Base-by-base conservation (phyloP, 1,140 invertebrate genomes). In the Pentalonia nigronervosa region DNA sequence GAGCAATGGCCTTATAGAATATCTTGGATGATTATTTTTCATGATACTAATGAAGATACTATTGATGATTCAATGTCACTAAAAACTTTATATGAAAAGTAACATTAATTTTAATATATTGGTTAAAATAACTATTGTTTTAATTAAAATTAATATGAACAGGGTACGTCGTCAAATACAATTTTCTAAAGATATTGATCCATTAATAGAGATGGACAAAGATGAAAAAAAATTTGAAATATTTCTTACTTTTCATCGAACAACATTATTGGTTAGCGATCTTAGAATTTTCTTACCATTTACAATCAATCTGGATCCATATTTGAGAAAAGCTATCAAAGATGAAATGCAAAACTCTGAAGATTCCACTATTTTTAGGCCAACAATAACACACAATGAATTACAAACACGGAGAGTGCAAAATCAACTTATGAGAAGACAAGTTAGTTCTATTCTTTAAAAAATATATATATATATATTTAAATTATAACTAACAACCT, bases 1-100 rank as follows among this genome's bases (percentile, higher is more conserved):
- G 99, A 99, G 95, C 99, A 99, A 95, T 99, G 99, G 99, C 99
- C 99, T 1, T 98, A 99, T 95, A 96, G 99, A 93, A 98, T 98
- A 23, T 99, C 98, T 30, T 99, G 99, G 98, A 97, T 99, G 94
- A 99, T 99, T 93, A 96, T 99, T 94, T 97, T 99, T 95, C 98
- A 98, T 95, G 99, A 99, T 95, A 97, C 97, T 93, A 97, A 97
- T 94, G 98, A 99, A 95, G 98, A 99, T 76, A 96, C 96, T 93
- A 96, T 98, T 25, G 98, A 99, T 92, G 98, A 99, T 95, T 96
- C 96, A 92, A 97, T 97, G 67, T 97, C 98, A 7, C 95, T 99
- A 11, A 98, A 98, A 95, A 96, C 96, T 94, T 96, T 99, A 93
- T 99, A 99, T 95, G 98, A 99, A 94, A 98, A 98, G 98, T 99